phyloP scores from a whole-genome alignment of 2,888 invertebrate genomes.

The Gandaritis pyraliata region DNA sequence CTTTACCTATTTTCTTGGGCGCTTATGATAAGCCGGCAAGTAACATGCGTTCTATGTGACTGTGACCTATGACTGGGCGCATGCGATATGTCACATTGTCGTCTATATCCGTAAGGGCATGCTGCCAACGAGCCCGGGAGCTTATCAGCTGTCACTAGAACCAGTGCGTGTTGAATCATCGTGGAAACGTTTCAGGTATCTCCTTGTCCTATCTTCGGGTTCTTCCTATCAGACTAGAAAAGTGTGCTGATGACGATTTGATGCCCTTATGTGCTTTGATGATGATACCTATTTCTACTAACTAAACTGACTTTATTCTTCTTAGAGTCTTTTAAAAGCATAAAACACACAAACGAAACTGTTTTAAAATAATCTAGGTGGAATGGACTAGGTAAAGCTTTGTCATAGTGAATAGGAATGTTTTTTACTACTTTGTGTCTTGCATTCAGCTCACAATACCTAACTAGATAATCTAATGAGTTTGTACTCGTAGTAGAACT shows the following conservation, averaged over 20 bases:
- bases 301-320: too few species aligned
- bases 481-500: neutral
- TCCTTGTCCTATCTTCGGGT: conserved; percentile 32
- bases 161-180: conserved; percentile 54
- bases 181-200: conserved; percentile 48
- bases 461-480: neutral
- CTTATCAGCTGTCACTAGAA: conserved; percentile 73
- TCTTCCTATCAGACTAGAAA: conserved; percentile 1
- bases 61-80: conserved; percentile 20
- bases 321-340: too few species aligned
- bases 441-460: neutral
- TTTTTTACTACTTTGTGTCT: neutral
- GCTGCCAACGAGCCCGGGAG: conserved; percentile 68
- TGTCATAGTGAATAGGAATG: neutral
- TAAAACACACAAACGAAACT: too few species aligned
- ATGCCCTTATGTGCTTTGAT: conserved; percentile 1
- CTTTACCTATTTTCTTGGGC: too few species aligned
- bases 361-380: too few species aligned
- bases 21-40: too few species aligned
- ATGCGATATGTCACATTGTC: conserved; percentile 53
- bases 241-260: conserved; percentile 1
- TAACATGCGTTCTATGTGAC: conserved; percentile 35
- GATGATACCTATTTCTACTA: too few species aligned
- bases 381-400: too few species aligned
- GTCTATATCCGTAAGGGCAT: conserved; percentile 79